Percentiles rank a stretch among this genome's conserved stretches.
phyloP scores from a whole-genome alignment of 2,888 invertebrate genomes.

The Crepidodera aurea region DNA sequence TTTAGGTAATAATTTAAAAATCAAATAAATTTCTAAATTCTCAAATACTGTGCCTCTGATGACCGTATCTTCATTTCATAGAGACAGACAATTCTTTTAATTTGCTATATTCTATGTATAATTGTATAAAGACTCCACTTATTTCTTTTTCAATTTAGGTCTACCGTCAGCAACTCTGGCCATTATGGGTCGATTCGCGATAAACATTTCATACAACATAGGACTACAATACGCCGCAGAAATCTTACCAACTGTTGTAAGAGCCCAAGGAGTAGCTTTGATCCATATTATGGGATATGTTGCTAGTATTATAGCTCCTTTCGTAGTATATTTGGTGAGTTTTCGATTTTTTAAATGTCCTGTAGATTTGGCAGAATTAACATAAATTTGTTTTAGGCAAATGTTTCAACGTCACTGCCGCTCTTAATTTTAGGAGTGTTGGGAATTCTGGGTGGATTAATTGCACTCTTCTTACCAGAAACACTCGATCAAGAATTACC shows the following conservation, averaged over 20 bases:
- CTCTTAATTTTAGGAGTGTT: slow-evolving; percentile 80
- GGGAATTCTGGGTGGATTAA: slow-evolving; percentile 76
- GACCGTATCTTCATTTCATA: too few relatives aligned
- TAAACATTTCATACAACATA: slow-evolving; percentile 90
- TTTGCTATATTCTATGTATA: too few relatives aligned
- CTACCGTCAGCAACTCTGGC: slow-evolving; percentile 79
- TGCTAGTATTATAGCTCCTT: slow-evolving; percentile 82
- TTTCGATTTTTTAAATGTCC: neutral
- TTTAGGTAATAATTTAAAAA: slow-evolving; percentile 63
- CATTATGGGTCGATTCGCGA: slow-evolving; percentile 83
- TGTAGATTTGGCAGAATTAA: neutral
- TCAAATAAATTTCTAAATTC: neutral
- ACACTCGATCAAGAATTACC: slow-evolving; percentile 87
- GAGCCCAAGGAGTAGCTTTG: slow-evolving; percentile 86
- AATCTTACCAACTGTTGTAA: slow-evolving; percentile 83
- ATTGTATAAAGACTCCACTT: too few relatives aligned
- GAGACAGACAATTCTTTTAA: too few relatives aligned
- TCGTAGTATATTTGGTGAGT: slow-evolving; percentile 83
- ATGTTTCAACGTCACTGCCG: slow-evolving; percentile 75
- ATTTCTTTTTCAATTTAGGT: slow-evolving; percentile 64
- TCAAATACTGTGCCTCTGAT: neutral
- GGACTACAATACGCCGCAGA: slow-evolving; percentile 91
- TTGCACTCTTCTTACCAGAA: slow-evolving; percentile 85
- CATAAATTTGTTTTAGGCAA: slow-evolving; percentile 67
- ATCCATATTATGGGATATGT: slow-evolving; percentile 91